Evolutionary conservation across 2,888 invertebrate species (phyloP).

Genomic region (Oscheius sp.): DNA sequence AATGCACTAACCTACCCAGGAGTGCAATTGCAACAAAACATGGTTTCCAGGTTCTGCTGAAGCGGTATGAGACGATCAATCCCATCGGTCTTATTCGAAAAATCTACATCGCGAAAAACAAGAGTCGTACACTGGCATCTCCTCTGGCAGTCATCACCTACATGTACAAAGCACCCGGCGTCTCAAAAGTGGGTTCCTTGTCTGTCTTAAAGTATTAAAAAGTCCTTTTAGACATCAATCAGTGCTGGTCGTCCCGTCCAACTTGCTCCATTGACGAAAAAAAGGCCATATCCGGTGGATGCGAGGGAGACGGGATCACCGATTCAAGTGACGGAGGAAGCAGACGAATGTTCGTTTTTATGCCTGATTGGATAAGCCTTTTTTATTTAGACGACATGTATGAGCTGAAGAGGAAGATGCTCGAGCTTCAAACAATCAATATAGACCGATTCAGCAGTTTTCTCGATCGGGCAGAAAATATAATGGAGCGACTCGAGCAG

Average conservation of each 20-base stretch:
- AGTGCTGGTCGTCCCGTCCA: conserved; percentile 10
- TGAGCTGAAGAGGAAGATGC: conserved; percentile 29
- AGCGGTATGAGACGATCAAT: conserved; percentile 37
- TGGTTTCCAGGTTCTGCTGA: conserved; percentile 33
- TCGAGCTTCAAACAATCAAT: conserved; percentile 45
- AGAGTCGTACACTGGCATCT: background rate
- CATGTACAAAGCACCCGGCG: conserved; percentile 37
- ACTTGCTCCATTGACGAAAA: conserved; percentile 1
- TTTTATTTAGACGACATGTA: conserved; percentile 18
- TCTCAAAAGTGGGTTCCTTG: conserved; percentile 3
- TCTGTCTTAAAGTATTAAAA: background rate
- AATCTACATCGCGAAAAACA: conserved; percentile 34
- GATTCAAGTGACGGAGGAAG: background rate
- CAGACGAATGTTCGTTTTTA: conserved; percentile 12
- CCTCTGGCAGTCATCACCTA: conserved; percentile 49
- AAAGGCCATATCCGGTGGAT: background rate
- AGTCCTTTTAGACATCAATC: background rate
- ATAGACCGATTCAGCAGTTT: conserved; percentile 43
- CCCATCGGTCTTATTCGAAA: conserved; percentile 34
- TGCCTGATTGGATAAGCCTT: background rate
- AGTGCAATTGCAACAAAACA: background rate
- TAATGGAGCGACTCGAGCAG: conserved; percentile 37
- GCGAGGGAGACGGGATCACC: background rate
- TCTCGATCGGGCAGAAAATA: conserved; percentile 42
- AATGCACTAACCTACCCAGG: no score